Conservation (phyloP, 2,797 vertebrate species). For the Passerculus sandwichensis region DNA sequence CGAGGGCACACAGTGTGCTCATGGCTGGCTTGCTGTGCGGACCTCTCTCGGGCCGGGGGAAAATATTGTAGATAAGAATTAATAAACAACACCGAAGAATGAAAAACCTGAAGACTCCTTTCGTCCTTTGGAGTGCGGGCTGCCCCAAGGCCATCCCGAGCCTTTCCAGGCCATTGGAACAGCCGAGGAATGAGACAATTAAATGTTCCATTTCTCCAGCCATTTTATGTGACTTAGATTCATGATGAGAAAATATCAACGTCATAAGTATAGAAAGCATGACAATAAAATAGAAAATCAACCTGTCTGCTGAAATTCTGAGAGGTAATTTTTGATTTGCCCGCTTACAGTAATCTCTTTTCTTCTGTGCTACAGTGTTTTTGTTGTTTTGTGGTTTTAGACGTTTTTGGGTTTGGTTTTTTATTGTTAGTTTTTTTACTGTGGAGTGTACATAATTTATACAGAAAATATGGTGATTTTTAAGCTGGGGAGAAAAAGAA, state of each 20-base stretch:
- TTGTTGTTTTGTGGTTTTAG: neutral
- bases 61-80: too few species aligned
- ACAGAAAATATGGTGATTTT: neutral
- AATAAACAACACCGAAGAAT: too few species aligned
- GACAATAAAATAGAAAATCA: neutral
- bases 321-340: neutral
- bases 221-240: neutral
- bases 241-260: neutral
- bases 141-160: too few species aligned
- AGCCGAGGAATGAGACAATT: neutral
- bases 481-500: neutral
- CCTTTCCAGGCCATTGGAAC: too few species aligned
- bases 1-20: too few species aligned
- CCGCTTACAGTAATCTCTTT: neutral
- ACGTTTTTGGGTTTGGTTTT: too few species aligned
- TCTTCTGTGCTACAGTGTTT: neutral
- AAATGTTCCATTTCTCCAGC: neutral
- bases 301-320: neutral
- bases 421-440: neutral
- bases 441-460: neutral
- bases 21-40: too few species aligned
- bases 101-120: too few species aligned
- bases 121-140: too few species aligned
- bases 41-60: too few species aligned
- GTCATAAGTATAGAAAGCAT: neutral